phyloP scores from a whole-genome alignment of 2,113 vertebrate genomes.

The Urocolius indicus region DNA sequence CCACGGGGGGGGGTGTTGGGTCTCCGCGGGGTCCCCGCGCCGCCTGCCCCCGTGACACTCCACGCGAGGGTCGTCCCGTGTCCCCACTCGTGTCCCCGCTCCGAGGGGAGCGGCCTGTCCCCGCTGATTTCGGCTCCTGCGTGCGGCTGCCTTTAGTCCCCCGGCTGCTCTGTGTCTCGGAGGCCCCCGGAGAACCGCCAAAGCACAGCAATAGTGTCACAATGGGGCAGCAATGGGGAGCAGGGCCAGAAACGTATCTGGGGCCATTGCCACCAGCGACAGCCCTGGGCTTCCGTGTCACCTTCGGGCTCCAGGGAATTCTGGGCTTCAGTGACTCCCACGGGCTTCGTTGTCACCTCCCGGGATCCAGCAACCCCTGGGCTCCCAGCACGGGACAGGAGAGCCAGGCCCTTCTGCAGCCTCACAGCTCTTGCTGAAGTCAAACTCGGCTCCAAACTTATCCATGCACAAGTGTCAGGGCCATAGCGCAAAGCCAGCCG shows the following conservation, averaged over 20 bases:
- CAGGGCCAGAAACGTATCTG: neutral
- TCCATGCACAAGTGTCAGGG: neutral
- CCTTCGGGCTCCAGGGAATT: neutral
- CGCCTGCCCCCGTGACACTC: neutral
- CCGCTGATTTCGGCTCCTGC: neutral
- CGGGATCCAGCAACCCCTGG: neutral
- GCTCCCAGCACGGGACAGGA: neutral
- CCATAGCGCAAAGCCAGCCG: rapidly evolving
- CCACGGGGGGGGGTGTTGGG: neutral
- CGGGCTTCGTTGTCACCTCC: too few relatives aligned
- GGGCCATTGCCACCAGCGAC: neutral
- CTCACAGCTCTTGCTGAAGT: too few relatives aligned
- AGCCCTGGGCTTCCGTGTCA: neutral
- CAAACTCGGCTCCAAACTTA: rapidly evolving
- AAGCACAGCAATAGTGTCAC: neutral
- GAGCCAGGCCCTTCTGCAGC: too few relatives aligned
- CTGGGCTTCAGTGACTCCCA: too few relatives aligned
- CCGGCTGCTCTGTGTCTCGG: neutral
- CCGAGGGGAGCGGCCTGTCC: neutral
- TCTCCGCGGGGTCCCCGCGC: neutral
- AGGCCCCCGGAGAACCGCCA: neutral
- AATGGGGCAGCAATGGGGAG: neutral
- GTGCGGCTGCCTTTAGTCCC: neutral
- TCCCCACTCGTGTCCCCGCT: neutral
- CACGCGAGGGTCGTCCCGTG: neutral